phyloP scores from a whole-genome alignment of 2,888 invertebrate species.

The Drosophila koepferae region DNA sequence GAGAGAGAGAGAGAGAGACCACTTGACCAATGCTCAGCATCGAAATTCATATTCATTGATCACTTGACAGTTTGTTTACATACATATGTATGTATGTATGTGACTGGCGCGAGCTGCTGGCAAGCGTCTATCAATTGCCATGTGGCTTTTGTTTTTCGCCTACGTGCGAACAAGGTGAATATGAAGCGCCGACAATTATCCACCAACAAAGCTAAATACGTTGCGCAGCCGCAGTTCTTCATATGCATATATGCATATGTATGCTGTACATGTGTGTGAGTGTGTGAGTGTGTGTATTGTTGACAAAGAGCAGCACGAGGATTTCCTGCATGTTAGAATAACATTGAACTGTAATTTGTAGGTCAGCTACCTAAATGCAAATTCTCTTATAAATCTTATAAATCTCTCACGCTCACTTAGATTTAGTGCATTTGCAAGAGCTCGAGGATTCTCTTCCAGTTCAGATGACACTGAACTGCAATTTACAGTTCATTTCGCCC shows the following conservation, averaged over 20 bases:
- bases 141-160: constrained; percentile 49
- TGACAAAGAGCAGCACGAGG: background rate
- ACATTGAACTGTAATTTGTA: background rate
- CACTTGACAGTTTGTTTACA: constrained; percentile 58
- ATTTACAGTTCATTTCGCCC: background rate
- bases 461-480: background rate
- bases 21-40: constrained; percentile 8
- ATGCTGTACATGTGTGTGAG: background rate
- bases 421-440: too few relatives aligned
- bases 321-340: background rate
- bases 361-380: background rate
- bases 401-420: background rate
- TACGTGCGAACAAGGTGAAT: constrained; percentile 19
- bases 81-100: constrained; percentile 1
- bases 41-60: constrained; percentile 26
- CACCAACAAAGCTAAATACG: constrained; percentile 16
- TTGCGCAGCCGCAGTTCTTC: background rate
- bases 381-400: background rate
- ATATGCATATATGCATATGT: background rate
- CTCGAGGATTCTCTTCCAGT: background rate
- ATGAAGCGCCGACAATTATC: constrained; percentile 9
- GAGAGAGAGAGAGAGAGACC: constrained; percentile 32
- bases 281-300: background rate
- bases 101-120: constrained; percentile 30
- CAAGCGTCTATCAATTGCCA: constrained; percentile 48